Evolutionary conservation across 2,888 invertebrate species (phyloP).

Genomic region (Drosophila pullipes): DNA sequence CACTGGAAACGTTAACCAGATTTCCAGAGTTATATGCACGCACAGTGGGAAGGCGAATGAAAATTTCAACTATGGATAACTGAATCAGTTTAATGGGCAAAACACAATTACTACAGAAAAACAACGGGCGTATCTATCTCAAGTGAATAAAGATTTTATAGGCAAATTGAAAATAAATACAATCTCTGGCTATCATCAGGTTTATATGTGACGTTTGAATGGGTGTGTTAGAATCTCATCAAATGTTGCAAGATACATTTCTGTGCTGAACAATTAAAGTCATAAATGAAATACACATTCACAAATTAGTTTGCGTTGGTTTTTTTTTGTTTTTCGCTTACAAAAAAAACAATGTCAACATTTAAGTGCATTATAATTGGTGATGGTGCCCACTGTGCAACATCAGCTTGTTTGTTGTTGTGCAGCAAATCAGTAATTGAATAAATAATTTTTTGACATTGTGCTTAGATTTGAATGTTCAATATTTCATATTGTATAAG

Average conservation of each 20-base stretch:
- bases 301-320: background rate
- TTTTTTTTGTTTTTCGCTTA: background rate
- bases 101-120: background rate
- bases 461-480: slow-evolving; percentile 15
- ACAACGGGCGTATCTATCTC: slow-evolving; percentile 1
- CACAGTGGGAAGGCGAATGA: slow-evolving; percentile 24
- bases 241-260: background rate
- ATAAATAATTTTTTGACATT: slow-evolving; percentile 30
- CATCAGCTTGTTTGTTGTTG: slow-evolving; percentile 12
- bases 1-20: background rate
- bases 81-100: slow-evolving; percentile 2
- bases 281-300: background rate
- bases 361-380: background rate
- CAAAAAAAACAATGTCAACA: background rate
- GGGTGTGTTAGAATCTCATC: background rate
- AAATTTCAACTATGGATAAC: background rate
- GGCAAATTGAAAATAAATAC: background rate
- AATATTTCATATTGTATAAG: slow-evolving; percentile 30
- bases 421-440: slow-evolving; percentile 32
- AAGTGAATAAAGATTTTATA: background rate
- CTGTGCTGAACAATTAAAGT: background rate
- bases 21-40: background rate
- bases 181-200: background rate
- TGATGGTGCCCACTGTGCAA: slow-evolving; percentile 17
- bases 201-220: background rate